Evolutionary conservation across 2,113 vertebrate species (phyloP), one percentile per base, ranked within the genome.

Genomic region (Micromys minutus): DNA sequence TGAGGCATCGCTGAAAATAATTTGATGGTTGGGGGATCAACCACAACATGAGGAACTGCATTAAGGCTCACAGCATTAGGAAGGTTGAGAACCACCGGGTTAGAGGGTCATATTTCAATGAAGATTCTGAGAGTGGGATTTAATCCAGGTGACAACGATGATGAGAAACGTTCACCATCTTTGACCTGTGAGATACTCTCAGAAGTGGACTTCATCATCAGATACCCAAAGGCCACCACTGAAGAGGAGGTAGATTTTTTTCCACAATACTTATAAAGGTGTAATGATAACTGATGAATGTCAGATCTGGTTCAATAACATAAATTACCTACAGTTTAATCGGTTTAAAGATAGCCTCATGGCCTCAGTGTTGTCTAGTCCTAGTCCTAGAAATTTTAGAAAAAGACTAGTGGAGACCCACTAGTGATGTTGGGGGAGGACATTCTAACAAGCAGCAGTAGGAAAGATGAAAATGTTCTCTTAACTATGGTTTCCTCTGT

Each of bases 131-230:
- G 22, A 65, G 79, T 42, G 71, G 45, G 79, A 87, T 84, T 93
- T 94, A 84, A 80, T 61, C 71, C 52, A 63, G 42, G 45, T 92
- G 75, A 63, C 7, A 15, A 9, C 7, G 71, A 5, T 42, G n/a
- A 67, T 63, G 45, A 88, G 5, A 57, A 59, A 59, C 29, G n/a
- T 26, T 88, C 57, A 95, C 79, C 79, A 93, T 47, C 31, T 26
- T n/a, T 92, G 57, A 52, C 71, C 50, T 55, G 3, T 65, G 79
- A 94, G 59, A 71, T 45, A 52, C 36, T 91, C 57, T 90, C 85
- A 61, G 89, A 96, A n/a, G 63, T 71, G 26, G 52, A 88, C 34
- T 95, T 84, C 72, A 26, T 87, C 63, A 85, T 95, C 45, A 81
- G 63, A 55, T 67, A n/a, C 50, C 65, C n/a, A 26, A 93, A 71